These are phyloP conservation scores for Cephonodes hylas DNA, from an alignment of 2,888 invertebrate genomes.

Conservation along the genomic window DNA sequence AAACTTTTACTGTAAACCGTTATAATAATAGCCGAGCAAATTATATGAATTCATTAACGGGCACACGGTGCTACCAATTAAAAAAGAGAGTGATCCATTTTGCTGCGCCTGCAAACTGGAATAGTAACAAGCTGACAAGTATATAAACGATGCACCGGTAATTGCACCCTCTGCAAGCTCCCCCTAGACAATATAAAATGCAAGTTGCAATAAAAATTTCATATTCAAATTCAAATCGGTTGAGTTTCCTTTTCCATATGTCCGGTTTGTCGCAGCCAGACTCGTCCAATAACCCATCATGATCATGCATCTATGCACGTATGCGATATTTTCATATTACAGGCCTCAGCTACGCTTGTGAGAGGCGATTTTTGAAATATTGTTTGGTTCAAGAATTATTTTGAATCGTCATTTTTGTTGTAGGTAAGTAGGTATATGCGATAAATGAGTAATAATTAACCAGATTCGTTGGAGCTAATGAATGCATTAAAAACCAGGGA, in stretches of 20 bases:
- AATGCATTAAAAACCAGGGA: too few relatives aligned
- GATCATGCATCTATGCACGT: slow-evolving; percentile 30
- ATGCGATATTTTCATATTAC: slow-evolving; percentile 36
- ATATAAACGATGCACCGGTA: slow-evolving; percentile 18
- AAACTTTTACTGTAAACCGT: too few relatives aligned
- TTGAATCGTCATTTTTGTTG: not conserved
- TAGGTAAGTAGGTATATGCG: too few relatives aligned
- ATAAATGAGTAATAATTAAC: too few relatives aligned
- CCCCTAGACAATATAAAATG: slow-evolving; percentile 25
- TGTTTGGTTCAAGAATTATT: not conserved
- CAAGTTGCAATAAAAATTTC: slow-evolving; percentile 32
- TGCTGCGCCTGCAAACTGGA: not conserved
- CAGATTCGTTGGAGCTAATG: too few relatives aligned
- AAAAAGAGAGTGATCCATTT: not conserved
- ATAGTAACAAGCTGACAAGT: not conserved
- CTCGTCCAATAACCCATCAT: slow-evolving; percentile 46
- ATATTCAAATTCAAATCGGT: slow-evolving; percentile 30
- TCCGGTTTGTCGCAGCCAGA: slow-evolving; percentile 40
- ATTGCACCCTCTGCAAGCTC: slow-evolving; percentile 22
- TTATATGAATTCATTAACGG: too few relatives aligned
- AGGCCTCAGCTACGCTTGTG: slow-evolving; percentile 26
- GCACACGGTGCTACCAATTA: not conserved
- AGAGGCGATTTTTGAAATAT: slow-evolving; percentile 6
- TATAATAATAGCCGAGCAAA: too few relatives aligned
- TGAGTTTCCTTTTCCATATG: slow-evolving; percentile 24